Evolutionary conservation across 2,888 invertebrate species (phyloP), one percentile per base, ranked within the genome.

Genomic region (Encarsia formosa): DNA sequence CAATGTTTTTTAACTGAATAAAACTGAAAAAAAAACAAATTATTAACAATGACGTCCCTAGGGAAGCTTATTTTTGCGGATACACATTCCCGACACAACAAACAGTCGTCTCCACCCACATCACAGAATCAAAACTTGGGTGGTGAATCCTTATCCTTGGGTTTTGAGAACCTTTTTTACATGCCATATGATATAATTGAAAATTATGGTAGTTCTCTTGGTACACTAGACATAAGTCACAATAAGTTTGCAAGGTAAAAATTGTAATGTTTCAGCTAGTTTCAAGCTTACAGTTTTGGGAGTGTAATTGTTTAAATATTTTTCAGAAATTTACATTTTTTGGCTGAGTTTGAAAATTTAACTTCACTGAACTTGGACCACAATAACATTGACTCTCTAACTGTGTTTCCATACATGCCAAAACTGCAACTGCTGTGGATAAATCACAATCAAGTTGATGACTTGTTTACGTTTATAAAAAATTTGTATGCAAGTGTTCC

Each of bases 351-450:
- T 72, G 83, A 81, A 52, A 79, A 82, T 52, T 71, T 92, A 50
- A 84, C 85, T 9, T 87, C 88, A 0, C 72, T 92, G 13, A 90
- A 92, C 61, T 79, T 90, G 59, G 93, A 93, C 71, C 84, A 86
- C 62, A 93, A 93, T 68, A 78, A 79, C 2, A 82, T 90, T 51
- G 82, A 83, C 23, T 83, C 87, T 37, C 80, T 82, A 45, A 84
- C 85, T 29, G 75, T 79, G 13, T 78, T 92, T 41, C 91, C 92
- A 0, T 79, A 79, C 34, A 72, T 90, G 70, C 85, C 86, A 0
- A 82, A 81, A 61, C 72, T 93, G 18, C 83, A 84, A 66, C 79
- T 91, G 35, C 74, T 93, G 20, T 93, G 92, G 88, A 58, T 80
- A 13, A 81, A 81, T 68, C 74, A 80, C 60, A 82, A 82, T 62